These are phyloP conservation scores for Perithous albicinctus DNA, from an alignment of 2,888 invertebrate species.

Conservation along the genomic window DNA sequence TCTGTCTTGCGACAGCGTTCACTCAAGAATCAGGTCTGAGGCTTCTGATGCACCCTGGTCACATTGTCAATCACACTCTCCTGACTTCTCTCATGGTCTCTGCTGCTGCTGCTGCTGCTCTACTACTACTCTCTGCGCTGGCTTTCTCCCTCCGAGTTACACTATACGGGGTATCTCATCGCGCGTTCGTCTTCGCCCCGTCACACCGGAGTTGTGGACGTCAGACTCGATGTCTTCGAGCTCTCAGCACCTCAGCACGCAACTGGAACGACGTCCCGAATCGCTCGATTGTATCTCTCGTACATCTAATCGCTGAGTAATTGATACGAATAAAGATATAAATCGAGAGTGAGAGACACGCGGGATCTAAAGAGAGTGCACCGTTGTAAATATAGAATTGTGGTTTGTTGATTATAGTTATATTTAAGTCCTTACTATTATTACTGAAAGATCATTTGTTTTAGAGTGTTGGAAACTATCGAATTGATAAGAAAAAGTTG, in stretches of 20 bases:
- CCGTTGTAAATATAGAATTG: constrained; percentile 19
- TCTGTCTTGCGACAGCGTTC: constrained; percentile 83
- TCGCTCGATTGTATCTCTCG: constrained; percentile 69
- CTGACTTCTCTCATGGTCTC: no score
- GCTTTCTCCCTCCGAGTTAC: no score
- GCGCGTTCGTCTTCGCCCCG: constrained; percentile 62
- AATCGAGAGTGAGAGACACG: constrained; percentile 46
- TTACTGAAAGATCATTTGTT: neutral
- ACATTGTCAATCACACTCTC: constrained; percentile 83
- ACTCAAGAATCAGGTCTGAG: constrained; percentile 82
- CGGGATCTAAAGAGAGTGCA: constrained; percentile 1
- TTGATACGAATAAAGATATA: constrained; percentile 84
- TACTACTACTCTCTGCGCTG: constrained; percentile 63
- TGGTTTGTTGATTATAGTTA: constrained; percentile 5
- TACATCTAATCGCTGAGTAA: constrained; percentile 84
- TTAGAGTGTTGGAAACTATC: no score
- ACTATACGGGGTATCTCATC: constrained; percentile 49
- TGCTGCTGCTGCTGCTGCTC: constrained; percentile 64
- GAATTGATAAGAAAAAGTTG: no score
- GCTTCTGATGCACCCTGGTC: constrained; percentile 73
- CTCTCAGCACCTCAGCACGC: constrained; percentile 46
- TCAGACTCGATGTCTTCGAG: constrained; percentile 40
- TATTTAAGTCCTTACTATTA: neutral
- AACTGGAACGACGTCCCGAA: constrained; percentile 38
- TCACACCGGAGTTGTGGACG: constrained; percentile 59